Conservation (phyloP, 2,113 vertebrate species). For the Aldabrachelys gigantea region DNA sequence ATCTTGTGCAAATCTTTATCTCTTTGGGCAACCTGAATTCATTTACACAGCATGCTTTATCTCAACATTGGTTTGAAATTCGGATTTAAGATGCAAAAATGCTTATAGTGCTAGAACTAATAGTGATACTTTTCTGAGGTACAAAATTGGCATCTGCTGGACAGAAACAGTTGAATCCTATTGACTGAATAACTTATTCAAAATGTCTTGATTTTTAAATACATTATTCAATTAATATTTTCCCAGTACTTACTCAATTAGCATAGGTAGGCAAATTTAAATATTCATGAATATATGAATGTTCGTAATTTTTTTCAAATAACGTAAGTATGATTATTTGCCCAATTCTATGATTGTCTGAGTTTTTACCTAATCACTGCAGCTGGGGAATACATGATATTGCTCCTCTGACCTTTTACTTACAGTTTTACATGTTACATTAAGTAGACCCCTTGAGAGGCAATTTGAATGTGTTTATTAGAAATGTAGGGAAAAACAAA, state of each 20-base stretch:
- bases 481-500: rapidly evolving
- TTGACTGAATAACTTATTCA: background rate
- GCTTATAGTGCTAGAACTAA: background rate
- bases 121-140: background rate
- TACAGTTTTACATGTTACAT: background rate
- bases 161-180: background rate
- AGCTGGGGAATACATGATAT: background rate
- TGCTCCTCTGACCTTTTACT: background rate
- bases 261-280: background rate
- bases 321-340: background rate
- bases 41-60: background rate
- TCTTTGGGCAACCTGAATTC: background rate
- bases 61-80: no score
- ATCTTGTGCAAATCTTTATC: background rate
- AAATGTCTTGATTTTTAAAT: background rate
- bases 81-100: background rate
- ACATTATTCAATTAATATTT: background rate
- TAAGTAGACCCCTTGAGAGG: background rate
- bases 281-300: background rate
- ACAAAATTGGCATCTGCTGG: rapidly evolving
- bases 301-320: background rate
- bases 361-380: background rate
- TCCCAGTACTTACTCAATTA: background rate
- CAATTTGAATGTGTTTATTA: rapidly evolving
- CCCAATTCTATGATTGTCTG: background rate